Evolutionary conservation across 2,888 invertebrate species (phyloP).

Genomic region (Xestia sexstrigata): DNA sequence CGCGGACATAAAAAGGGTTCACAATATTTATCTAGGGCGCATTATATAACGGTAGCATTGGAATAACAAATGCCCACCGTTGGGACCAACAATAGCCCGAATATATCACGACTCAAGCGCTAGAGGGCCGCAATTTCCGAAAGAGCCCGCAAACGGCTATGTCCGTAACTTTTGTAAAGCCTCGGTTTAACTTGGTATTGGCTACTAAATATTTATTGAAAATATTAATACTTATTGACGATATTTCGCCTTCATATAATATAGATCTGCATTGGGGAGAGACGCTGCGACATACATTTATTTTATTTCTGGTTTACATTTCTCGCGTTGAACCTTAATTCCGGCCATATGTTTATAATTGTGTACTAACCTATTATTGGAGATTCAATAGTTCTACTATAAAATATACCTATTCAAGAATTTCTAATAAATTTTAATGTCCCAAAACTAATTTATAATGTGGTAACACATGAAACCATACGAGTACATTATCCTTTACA

Average conservation of each 20-base stretch:
- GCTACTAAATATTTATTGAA: slow-evolving; percentile 69
- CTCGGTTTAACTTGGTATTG: slow-evolving; percentile 65
- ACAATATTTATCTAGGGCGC: slow-evolving; percentile 81
- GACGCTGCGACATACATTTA: slow-evolving; percentile 18
- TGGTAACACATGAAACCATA: slow-evolving; percentile 12
- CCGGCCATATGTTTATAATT: too few relatives aligned
- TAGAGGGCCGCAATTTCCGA: slow-evolving; percentile 75
- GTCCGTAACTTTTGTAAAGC: slow-evolving; percentile 65
- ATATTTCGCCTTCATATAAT: slow-evolving; percentile 51
- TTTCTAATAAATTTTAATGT: slow-evolving; percentile 12
- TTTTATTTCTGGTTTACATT: slow-evolving; percentile 2
- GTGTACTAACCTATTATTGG: neutral
- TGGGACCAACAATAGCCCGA: slow-evolving; percentile 77
- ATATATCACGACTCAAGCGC: slow-evolving; percentile 76
- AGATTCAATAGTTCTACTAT: neutral
- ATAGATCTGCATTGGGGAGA: slow-evolving; percentile 42
- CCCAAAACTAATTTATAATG: slow-evolving; percentile 25
- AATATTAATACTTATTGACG: slow-evolving; percentile 66
- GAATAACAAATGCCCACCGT: slow-evolving; percentile 81
- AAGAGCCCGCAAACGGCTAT: slow-evolving; percentile 66
- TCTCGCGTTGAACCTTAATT: neutral
- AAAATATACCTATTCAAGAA: neutral
- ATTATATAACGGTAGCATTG: slow-evolving; percentile 80
- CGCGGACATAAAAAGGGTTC: slow-evolving; percentile 78
- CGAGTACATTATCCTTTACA: neutral